Evolutionary conservation across 1,140 invertebrate species (phyloP).

Genomic region (Mylabris phalerata): DNA sequence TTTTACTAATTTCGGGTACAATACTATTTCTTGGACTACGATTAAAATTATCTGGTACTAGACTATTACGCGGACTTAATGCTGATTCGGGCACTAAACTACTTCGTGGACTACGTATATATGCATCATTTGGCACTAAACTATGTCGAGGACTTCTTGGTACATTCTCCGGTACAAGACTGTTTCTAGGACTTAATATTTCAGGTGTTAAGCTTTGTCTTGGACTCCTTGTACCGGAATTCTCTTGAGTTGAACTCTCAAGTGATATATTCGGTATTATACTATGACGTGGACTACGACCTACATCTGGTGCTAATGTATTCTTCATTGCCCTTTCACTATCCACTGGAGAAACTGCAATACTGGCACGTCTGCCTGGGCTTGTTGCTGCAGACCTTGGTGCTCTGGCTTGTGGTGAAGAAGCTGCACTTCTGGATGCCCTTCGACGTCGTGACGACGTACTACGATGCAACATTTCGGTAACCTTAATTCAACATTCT

Average conservation of each 20-base stretch:
- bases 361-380: slow-evolving; percentile 44
- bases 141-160: slow-evolving; percentile 49
- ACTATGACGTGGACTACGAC: slow-evolving; percentile 55
- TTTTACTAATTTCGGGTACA: slow-evolving; percentile 42
- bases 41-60: slow-evolving; percentile 52
- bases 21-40: slow-evolving; percentile 54
- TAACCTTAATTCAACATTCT: too few species aligned
- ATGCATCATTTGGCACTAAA: slow-evolving; percentile 42
- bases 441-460: slow-evolving; percentile 59
- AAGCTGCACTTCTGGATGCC: slow-evolving; percentile 56
- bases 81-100: slow-evolving; percentile 39
- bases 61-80: slow-evolving; percentile 51
- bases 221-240: slow-evolving; percentile 44
- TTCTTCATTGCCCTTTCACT: slow-evolving; percentile 38
- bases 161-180: slow-evolving; percentile 49
- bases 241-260: slow-evolving; percentile 26
- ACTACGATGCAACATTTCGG: slow-evolving; percentile 54
- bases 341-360: slow-evolving; percentile 44
- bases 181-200: slow-evolving; percentile 53
- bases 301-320: slow-evolving; percentile 48
- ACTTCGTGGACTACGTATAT: slow-evolving; percentile 40
- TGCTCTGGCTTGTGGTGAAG: slow-evolving; percentile 51
- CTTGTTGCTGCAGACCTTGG: slow-evolving; percentile 43
- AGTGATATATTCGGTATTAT: slow-evolving; percentile 52
- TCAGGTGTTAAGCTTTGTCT: slow-evolving; percentile 49